Evolutionary conservation across 2,888 invertebrate genomes (phyloP), one percentile per base, ranked within the genome.

Genomic region (Xestia rhomboidea): DNA sequence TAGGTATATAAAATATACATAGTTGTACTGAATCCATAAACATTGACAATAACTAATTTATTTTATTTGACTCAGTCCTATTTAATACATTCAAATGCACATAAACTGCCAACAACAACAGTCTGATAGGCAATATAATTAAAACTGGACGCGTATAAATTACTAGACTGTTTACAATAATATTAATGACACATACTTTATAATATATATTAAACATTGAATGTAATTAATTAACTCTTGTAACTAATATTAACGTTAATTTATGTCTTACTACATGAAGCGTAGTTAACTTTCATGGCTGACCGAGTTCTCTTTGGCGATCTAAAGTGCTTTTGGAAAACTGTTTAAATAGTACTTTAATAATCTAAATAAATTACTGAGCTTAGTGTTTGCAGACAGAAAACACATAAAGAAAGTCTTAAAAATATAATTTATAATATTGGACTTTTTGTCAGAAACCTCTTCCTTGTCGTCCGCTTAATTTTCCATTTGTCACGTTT

Each of bases 401-500:
- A 46, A 69, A 67, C 66, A 57, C 69, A 68, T 68, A 38, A 38
- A 49, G 34, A 34, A n/a, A n/a, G 44, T 72, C 24, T 72, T 80
- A 80, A 79, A 82, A 83, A 69, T 83, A 66, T 72, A 80, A 82
- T 83, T 83, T 83, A 82, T 81, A 49, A 73, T 64, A 68, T 70
- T 72, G 38, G 66, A 57, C n/a, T 68, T 67, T 68, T 69, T 69
- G 63, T 74, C 41, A 15, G 4, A 41, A 46, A 38, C 0, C 8
- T 63, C 60, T 77, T 80, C 77, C 68, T 62, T 62, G 44, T 63
- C 76, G 60, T n/a, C 64, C 44, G 24, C 51, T 83, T 77, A 69
- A 81, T 84, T 72, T 74, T 57, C 34, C 51, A 84, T 81, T 84
- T 74, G 81, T 84, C 83, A 84, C 82, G 81, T 77, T 49, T 69